Evolutionary conservation across 2,113 vertebrate genomes (phyloP).

Genomic region (Jaculus jaculus): DNA sequence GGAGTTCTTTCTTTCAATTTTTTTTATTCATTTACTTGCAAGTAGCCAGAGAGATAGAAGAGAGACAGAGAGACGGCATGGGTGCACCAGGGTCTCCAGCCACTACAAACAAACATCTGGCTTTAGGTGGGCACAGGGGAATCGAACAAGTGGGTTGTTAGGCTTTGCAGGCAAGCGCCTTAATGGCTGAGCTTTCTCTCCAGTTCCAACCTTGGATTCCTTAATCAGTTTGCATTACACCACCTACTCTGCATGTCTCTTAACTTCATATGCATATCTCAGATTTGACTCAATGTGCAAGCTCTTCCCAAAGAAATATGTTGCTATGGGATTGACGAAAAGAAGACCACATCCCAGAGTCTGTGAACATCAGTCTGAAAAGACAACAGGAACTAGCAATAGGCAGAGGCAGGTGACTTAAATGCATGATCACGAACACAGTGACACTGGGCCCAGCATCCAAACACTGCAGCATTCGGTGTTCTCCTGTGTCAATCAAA

Average conservation of each 20-base stretch:
- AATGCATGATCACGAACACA: neutral
- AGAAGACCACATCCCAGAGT: neutral
- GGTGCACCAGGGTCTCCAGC: too few relatives aligned
- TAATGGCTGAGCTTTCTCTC: too few relatives aligned
- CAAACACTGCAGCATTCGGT: neutral
- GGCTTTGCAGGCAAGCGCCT: too few relatives aligned
- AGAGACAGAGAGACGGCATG: too few relatives aligned
- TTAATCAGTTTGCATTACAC: conserved; percentile 65
- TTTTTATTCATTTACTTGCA: too few relatives aligned
- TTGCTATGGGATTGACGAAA: conserved; percentile 26
- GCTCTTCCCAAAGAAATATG: conserved; percentile 62
- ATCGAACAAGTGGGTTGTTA: too few relatives aligned
- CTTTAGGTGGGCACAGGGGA: too few relatives aligned
- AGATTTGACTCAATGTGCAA: conserved; percentile 57
- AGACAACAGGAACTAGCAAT: neutral
- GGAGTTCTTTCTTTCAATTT: too few relatives aligned
- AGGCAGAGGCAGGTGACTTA: conserved; percentile 39
- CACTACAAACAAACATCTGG: too few relatives aligned
- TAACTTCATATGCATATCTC: conserved; percentile 68
- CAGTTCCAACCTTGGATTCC: conserved; percentile 53
- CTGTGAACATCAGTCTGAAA: conserved; percentile 28
- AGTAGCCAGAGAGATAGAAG: too few relatives aligned
- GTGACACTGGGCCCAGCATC: conserved; percentile 34
- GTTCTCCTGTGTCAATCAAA: neutral
- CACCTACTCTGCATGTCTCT: conserved; percentile 67